phyloP scores from a whole-genome alignment of 2,113 vertebrate genomes.

The Ictalurus punctatus region DNA sequence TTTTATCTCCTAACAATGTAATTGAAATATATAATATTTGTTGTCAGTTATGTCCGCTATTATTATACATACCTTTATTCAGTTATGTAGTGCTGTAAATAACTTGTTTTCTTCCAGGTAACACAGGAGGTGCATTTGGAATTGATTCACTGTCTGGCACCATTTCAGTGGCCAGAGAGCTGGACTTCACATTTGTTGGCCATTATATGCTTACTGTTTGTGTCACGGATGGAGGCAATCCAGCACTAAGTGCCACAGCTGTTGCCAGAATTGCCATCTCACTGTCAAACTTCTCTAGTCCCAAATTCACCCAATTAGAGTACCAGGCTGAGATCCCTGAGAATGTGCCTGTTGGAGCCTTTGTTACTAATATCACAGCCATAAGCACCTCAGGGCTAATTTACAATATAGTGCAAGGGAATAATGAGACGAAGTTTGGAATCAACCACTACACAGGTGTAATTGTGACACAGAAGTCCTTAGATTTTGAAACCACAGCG shows the following conservation, averaged over 20 bases:
- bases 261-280: slow-evolving; percentile 86
- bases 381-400: slow-evolving; percentile 85
- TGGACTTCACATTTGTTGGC: slow-evolving; percentile 82
- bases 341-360: slow-evolving; percentile 83
- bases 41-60: neutral
- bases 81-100: neutral
- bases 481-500: slow-evolving; percentile 85
- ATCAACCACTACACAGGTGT: slow-evolving; percentile 93
- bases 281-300: slow-evolving; percentile 87
- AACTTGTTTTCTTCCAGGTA: slow-evolving; percentile 74
- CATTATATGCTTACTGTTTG: slow-evolving; percentile 89
- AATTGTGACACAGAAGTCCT: slow-evolving; percentile 80
- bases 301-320: slow-evolving; percentile 87
- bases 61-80: neutral
- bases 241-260: slow-evolving; percentile 84
- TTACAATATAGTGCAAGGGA: slow-evolving; percentile 87
- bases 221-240: slow-evolving; percentile 86
- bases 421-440: slow-evolving; percentile 77
- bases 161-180: slow-evolving; percentile 83
- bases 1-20: neutral
- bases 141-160: slow-evolving; percentile 89
- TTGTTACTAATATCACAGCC: slow-evolving; percentile 82
- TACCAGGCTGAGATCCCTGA: slow-evolving; percentile 93
- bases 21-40: neutral
- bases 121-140: slow-evolving; percentile 86